Base-by-base conservation (phyloP, 2,888 invertebrate genomes). In the Arrhopalites spinosus region DNA sequence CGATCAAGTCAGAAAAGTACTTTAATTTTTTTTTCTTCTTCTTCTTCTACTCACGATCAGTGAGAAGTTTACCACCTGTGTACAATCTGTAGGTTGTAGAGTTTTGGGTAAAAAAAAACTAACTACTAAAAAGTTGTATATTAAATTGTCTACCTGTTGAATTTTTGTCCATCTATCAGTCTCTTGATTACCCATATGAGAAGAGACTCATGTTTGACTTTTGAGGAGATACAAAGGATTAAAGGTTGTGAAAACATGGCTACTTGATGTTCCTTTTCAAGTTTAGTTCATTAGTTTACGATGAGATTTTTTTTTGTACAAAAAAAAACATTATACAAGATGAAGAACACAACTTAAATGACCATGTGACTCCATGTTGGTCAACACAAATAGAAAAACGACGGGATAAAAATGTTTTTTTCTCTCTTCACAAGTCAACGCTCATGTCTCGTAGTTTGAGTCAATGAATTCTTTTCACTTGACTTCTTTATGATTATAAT, bases 401-500 rank as follows among this genome's bases (percentile, higher is more conserved):
- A 8, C 30, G 66, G n/a, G n/a, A 56, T n/a, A 20, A n/a, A n/a
- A 56, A 20, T n/a, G 23, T 56, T 56, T 23, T 56, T 56, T 56
- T n/a, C 20, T 56, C 53, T 20, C 13, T n/a, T 17, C 7, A 45
- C 45, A 45, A 11, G 15, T 45, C 45, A 17, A 17, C n/a, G 15
- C 47, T 17, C n/a, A n/a, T 47, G 47, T 47, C 13, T 47, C 20
- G n/a, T 56, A 8, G n/a, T n/a, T 23, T 56, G n/a, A n/a, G n/a
- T n/a, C n/a, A n/a, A n/a, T 7, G 20, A 20, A 20, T 15, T n/a
- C 53, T 56, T 20, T 8, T 3, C 8, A 53, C 17, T 45, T 20
- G 45, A 67, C 67, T 67, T 67, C 43, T 67, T 67, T 67, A 67
- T 45, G 67, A 67, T 67, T 67, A 45, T 25, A 67, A 67, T 67